Evolutionary conservation across 2,113 vertebrate species (phyloP), one percentile per base, ranked within the genome.

Genomic region (Nesogale talazaci): DNA sequence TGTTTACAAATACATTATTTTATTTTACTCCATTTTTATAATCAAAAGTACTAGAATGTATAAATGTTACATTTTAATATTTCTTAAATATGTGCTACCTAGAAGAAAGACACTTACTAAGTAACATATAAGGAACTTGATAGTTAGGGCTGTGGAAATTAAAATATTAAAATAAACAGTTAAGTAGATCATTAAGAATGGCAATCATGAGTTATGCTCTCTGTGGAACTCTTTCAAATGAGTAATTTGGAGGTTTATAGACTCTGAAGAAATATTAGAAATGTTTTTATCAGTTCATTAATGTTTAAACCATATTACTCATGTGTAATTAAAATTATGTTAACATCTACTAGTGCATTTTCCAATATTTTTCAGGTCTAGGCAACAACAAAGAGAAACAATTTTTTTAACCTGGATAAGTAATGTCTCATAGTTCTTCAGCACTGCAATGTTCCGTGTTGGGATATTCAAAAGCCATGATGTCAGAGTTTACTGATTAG

Each of bases 181-280:
- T 87, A 70, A 83, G n/a, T 40, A 92, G 36, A 57, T 86, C 34
- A 74, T 83, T 86, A 75, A 83, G 76, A 94, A 83, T 88, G 16
- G 12, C 10, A 79, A 8, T 63, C 31, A 75, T 46, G 80, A 88
- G 77, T 77, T 89, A 31, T 79, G 57, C 86, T 86, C 70, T 83
- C 36, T 88, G 3, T 65, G 31, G 20, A 25, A 29, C n/a, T 83
- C 3, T 80, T 80, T 38, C n/a, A 78, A 31, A 78, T 38, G 59
- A 25, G 15, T 57, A 65, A 77, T 81, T 94, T 79, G 67, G 1
- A 9, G 11, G 59, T 56, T 89, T 79, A 95, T 88, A 31, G 29
- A 69, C 19, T 89, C 34, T 86, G 75, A 88, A 76, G 70, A 91
- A 91, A 82, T 86, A 69, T 59, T 87, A 69, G 40, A 92, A 90